A percentile compares a stretch with the other conserved stretches of the same genome.
Evolutionary conservation across 2,797 vertebrate species (phyloP).

Genomic region (Sciaenops ocellatus): DNA sequence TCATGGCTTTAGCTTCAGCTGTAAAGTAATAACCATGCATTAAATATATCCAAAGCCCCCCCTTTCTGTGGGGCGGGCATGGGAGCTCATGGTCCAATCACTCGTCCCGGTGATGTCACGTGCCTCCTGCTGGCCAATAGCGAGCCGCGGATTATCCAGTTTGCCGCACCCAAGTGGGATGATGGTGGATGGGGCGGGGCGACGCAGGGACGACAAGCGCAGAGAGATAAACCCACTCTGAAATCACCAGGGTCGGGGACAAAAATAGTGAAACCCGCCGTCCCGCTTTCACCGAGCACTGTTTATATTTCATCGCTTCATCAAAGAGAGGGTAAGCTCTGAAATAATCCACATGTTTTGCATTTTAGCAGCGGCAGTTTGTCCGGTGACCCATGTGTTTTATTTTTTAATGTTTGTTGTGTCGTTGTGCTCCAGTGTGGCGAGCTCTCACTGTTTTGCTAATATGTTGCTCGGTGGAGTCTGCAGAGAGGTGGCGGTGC

Average conservation of each 20-base stretch:
- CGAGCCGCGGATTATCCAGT: not conserved
- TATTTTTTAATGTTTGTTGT: constrained; percentile 11
- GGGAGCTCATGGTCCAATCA: not conserved
- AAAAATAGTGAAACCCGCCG: constrained; percentile 60
- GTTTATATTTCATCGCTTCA: constrained; percentile 42
- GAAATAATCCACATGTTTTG: not conserved
- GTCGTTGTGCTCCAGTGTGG: constrained; percentile 19
- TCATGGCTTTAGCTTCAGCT: not conserved
- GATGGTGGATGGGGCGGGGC: constrained; percentile 77
- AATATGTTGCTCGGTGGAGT: constrained; percentile 32
- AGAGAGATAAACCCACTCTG: constrained; percentile 70
- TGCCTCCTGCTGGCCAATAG: constrained; percentile 55
- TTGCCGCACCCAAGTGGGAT: constrained; percentile 79
- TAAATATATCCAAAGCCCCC: not conserved
- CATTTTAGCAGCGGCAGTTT: not conserved
- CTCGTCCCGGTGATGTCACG: not conserved
- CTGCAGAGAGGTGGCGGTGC: constrained; percentile 39
- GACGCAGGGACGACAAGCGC: constrained; percentile 38
- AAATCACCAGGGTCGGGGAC: constrained; percentile 54
- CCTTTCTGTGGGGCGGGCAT: constrained; percentile 12
- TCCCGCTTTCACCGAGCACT: constrained; percentile 25
- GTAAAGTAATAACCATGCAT: not conserved
- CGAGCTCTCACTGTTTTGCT: constrained; percentile 57
- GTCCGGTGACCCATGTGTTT: constrained; percentile 3
- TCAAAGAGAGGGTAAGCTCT: constrained; percentile 74